These are phyloP conservation scores for Noctua janthina DNA, from an alignment of 2,888 invertebrate species.

Conservation along the genomic window DNA sequence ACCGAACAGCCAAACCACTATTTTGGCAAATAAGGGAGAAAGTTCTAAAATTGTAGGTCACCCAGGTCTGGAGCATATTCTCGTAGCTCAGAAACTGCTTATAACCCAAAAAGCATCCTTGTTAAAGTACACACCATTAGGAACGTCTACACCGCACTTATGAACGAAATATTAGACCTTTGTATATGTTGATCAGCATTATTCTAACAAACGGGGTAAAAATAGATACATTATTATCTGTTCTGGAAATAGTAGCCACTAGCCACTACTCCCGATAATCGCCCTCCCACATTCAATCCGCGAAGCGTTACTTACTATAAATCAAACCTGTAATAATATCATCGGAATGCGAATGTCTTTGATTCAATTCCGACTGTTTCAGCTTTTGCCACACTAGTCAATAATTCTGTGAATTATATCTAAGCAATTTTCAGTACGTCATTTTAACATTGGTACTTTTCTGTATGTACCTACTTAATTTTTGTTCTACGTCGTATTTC, in stretches of 20 bases:
- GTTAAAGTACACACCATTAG: conserved; percentile 35
- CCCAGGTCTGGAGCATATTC: background rate
- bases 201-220: conserved; percentile 70
- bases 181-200: conserved; percentile 66
- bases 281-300: conserved; percentile 81
- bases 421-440: conserved; percentile 3
- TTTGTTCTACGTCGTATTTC: background rate
- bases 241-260: conserved; percentile 80
- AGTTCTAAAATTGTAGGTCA: conserved; percentile 15
- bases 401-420: conserved; percentile 46
- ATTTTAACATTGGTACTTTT: background rate
- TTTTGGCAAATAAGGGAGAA: conserved; percentile 17
- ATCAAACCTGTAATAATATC: conserved; percentile 86
- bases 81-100: background rate
- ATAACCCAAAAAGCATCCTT: conserved; percentile 16
- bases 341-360: conserved; percentile 78
- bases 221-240: conserved; percentile 79
- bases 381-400: conserved; percentile 53
- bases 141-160: conserved; percentile 51
- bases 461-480: background rate
- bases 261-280: conserved; percentile 80
- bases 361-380: conserved; percentile 64
- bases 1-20: background rate
- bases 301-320: conserved; percentile 82
- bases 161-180: conserved; percentile 69